Base-by-base conservation (phyloP, 2,888 invertebrate genomes). In the Rhogogaster chlorosoma region DNA sequence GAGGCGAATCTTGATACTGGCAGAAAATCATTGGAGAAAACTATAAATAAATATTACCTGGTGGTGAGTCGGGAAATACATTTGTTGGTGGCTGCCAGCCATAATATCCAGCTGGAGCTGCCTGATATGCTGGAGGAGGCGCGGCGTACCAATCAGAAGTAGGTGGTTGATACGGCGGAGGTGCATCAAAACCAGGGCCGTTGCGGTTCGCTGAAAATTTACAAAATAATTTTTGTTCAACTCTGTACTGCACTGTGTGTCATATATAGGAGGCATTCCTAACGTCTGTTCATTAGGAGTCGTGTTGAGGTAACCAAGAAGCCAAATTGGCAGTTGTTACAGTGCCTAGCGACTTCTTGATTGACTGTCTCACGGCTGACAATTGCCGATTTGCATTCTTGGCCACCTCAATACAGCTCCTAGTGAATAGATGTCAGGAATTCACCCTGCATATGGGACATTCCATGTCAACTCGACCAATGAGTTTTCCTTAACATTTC, bases 61-160 rank as follows among this genome's bases (percentile, higher is more conserved):
- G 94, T 53, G 94, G 94, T 57, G 89, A 89, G 70, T 94, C 93
- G 6, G 96, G 95, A 91, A 96, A 96, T 88, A 95, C 96, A 89
- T 96, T 94, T 84, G 97, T 96, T 0, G 98, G 98, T 78, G 99
- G 99, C 89, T 97, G 95, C 97, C 99, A 99, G 87, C 99, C 99
- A 91, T 99, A 99, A 93, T 98, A 98, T 26, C 98, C 98, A 87
- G 96, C 96, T 38, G 97, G 96, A 0, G 97, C 96, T 36, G 98
- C 97, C 42, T 97, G 96, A 93, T 99, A 99, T 0, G 98, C 97
- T 45, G 99, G 98, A 80, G 98, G 98, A 42, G 98, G 97, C 12
- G 98, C 97, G 84, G 97, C 97, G 93, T 98, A 96, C 97, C 97
- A 97, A 82, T 96, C 95, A 1, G 97, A 96, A 15, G 96, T 94